Conservation (phyloP, 2,888 invertebrate genomes). For the Philonicus albiceps region DNA sequence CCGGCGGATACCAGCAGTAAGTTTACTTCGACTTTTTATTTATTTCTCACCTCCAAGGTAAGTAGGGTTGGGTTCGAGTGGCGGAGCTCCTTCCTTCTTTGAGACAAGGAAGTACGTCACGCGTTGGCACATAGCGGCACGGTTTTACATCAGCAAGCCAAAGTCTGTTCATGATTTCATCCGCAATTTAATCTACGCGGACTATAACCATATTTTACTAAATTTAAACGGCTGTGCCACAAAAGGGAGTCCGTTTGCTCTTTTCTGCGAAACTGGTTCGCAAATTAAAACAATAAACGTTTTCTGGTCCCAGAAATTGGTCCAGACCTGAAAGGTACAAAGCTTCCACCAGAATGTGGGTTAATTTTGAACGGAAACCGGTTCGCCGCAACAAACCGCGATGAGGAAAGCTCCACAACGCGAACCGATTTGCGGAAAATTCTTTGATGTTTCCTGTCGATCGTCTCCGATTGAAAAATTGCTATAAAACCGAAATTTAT, state of each 20-base stretch:
- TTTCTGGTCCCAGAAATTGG: background rate
- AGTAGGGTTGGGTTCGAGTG: conserved; percentile 4
- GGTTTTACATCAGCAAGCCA: background rate
- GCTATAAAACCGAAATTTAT: background rate
- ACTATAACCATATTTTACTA: background rate
- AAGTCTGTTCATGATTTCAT: background rate
- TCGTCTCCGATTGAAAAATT: background rate
- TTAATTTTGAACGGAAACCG: conserved; percentile 7
- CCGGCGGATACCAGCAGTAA: background rate
- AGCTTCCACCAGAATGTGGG: background rate
- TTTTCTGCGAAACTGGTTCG: background rate
- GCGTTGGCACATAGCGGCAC: background rate
- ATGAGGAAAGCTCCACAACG: background rate
- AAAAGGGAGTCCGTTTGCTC: background rate
- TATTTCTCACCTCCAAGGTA: background rate
- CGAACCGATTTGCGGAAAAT: background rate
- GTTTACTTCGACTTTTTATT: background rate
- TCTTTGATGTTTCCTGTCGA: background rate
- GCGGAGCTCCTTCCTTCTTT: conserved; percentile 4
- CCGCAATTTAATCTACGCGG: background rate
- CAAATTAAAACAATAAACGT: background rate
- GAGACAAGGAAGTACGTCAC: conserved; percentile 8
- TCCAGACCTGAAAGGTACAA: background rate
- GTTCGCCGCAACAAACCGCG: background rate
- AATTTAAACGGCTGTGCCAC: background rate